These are phyloP conservation scores for Myotis yumanensis DNA, from an alignment of 2,113 vertebrate genomes.

Conservation along the genomic window DNA sequence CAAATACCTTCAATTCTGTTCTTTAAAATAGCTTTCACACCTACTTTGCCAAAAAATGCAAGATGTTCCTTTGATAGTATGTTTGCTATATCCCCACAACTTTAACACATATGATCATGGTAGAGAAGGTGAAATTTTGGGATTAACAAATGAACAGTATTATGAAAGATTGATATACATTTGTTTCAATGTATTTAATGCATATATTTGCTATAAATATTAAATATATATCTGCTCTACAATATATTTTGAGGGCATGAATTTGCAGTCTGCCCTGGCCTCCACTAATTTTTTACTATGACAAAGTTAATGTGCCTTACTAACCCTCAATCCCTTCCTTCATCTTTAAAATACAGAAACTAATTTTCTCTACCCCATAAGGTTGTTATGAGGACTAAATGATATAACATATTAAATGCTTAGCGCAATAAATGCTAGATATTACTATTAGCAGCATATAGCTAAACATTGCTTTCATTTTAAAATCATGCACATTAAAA, in stretches of 20 bases:
- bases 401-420: not conserved
- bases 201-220: not conserved
- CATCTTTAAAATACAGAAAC: not conserved
- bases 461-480: not conserved
- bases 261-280: not conserved
- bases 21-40: conserved; percentile 19
- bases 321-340: not conserved
- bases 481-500: not conserved
- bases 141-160: not conserved
- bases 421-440: not conserved
- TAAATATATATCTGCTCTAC: not conserved
- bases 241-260: not conserved
- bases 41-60: not conserved
- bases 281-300: not conserved
- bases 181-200: not conserved
- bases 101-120: not conserved
- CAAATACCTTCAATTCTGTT: conserved; percentile 16
- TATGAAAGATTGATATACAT: not conserved
- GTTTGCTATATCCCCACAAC: not conserved
- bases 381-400: not conserved
- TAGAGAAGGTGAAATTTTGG: not conserved
- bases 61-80: conserved; percentile 21
- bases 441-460: not conserved
- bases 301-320: not conserved
- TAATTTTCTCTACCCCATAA: not conserved